phyloP scores from a whole-genome alignment of 2,888 invertebrate genomes.

The Limenitis camilla region DNA sequence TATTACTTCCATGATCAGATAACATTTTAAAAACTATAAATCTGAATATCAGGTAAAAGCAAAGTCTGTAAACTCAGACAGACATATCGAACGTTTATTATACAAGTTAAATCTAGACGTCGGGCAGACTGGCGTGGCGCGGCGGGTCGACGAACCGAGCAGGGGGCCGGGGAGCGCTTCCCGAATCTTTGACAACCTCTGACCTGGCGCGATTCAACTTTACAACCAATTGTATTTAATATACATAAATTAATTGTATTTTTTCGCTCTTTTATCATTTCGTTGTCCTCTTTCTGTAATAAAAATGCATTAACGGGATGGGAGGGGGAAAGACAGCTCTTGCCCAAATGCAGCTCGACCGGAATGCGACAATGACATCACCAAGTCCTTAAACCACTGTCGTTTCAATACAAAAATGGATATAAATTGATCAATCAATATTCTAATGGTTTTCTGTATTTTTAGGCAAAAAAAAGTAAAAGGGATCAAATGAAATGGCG shows the following conservation, averaged over 20 bases:
- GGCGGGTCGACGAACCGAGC: slow-evolving; percentile 33
- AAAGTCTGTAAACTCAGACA: slow-evolving; percentile 16
- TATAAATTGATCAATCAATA: no score
- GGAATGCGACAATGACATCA: no score
- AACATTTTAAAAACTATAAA: background rate
- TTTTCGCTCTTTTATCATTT: no score
- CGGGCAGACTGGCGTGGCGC: slow-evolving; percentile 29
- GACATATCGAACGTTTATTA: slow-evolving; percentile 18
- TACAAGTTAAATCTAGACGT: slow-evolving; percentile 20
- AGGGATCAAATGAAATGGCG: no score
- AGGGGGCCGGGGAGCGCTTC: slow-evolving; percentile 7
- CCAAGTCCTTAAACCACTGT: no score
- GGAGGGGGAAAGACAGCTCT: no score
- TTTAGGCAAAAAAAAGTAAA: no score
- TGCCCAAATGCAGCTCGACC: no score
- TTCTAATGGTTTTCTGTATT: no score
- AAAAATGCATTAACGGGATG: no score
- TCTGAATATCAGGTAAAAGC: slow-evolving; percentile 1
- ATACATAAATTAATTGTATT: background rate
- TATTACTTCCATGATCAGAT: background rate
- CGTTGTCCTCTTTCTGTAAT: no score
- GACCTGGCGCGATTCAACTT: slow-evolving; percentile 12
- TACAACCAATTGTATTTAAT: background rate
- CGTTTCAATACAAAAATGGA: no score
- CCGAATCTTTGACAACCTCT: slow-evolving; percentile 21